Conservation (phyloP, 2,113 vertebrate species). For the Neodon shergylaensis region DNA sequence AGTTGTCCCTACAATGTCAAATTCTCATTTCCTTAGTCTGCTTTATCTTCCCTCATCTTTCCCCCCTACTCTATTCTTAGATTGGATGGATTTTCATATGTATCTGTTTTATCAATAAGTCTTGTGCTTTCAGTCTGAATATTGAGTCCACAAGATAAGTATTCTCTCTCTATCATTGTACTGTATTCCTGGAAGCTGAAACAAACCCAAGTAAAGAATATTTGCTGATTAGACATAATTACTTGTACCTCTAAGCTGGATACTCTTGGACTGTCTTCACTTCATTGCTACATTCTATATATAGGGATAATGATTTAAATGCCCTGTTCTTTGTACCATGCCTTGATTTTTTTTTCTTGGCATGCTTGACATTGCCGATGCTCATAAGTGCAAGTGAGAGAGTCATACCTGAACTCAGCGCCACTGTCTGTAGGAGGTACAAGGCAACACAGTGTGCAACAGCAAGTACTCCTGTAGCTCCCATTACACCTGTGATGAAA, state of each 20-base stretch:
- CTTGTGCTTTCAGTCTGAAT: background rate
- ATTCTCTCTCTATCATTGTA: background rate
- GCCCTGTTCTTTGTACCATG: background rate
- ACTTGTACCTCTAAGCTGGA: background rate
- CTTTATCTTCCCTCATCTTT: background rate
- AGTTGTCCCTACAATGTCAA: background rate
- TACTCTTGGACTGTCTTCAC: background rate
- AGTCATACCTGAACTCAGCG: slow-evolving; percentile 29
- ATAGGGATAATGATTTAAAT: background rate
- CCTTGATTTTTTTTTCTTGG: background rate
- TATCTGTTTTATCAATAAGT: background rate
- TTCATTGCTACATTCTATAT: background rate
- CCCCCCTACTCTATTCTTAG: background rate
- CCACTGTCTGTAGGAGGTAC: background rate
- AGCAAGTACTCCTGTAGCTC: background rate
- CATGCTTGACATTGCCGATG: background rate
- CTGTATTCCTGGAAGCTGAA: background rate
- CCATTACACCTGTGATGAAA: slow-evolving; percentile 22
- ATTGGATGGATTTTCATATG: background rate
- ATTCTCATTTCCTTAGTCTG: background rate
- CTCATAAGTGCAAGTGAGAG: background rate
- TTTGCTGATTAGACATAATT: background rate
- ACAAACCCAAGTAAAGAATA: background rate
- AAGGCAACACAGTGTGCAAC: background rate
- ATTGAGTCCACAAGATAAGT: background rate